Conservation (phyloP, 2,797 vertebrate species). For the Dicrostonyx torquatus region DNA sequence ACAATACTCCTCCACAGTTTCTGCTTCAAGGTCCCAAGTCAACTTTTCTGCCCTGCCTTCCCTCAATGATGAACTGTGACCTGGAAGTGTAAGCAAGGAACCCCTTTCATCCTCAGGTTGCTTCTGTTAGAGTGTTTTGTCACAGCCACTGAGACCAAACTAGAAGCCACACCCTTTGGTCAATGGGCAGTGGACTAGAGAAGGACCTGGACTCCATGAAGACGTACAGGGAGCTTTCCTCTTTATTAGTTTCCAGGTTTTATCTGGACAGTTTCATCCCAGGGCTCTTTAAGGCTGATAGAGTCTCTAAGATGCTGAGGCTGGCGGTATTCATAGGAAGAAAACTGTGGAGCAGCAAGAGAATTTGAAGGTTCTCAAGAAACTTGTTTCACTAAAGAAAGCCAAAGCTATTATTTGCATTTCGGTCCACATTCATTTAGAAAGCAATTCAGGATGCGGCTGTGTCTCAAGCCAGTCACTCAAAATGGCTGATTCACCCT, state of each 20-base stretch:
- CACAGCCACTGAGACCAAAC: not conserved
- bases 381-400: conserved; percentile 36
- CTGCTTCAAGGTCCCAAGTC: not conserved
- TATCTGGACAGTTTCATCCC: not conserved
- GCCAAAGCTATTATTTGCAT: conserved; percentile 28
- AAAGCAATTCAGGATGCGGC: not conserved
- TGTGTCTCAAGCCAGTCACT: not conserved
- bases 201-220: not conserved
- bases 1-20: not conserved
- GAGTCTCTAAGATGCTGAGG: not conserved
- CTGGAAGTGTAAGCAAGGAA: not conserved
- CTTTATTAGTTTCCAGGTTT: not conserved
- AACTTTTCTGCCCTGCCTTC: not conserved
- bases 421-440: not conserved
- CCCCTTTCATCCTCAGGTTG: not conserved
- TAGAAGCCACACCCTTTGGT: not conserved
- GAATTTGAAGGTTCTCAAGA: conserved; percentile 37
- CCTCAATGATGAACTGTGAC: not conserved
- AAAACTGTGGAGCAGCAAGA: not conserved
- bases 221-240: not conserved
- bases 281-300: not conserved
- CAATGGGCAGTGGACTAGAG: not conserved
- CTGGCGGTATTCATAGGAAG: not conserved
- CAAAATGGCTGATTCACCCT: not conserved
- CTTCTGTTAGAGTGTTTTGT: not conserved